A percentile compares a stretch with the other conserved stretches of the same genome.
Conservation (phyloP, 2,797 vertebrate genomes). For the Oreonectes daqikongensis region DNA sequence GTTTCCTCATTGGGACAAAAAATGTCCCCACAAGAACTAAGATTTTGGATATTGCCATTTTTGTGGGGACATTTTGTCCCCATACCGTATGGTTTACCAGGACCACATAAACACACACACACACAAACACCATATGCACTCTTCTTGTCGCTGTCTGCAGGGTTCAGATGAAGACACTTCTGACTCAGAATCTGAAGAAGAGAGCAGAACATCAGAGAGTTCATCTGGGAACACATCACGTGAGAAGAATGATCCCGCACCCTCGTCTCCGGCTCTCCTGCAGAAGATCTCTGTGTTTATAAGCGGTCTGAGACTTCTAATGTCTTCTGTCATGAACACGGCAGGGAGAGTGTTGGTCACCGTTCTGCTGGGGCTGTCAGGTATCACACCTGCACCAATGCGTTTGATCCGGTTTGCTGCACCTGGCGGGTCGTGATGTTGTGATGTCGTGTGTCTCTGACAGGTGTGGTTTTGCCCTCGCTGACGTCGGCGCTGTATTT, state of each 20-base stretch:
- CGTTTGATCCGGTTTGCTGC: neutral
- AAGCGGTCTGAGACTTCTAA: conserved; percentile 68
- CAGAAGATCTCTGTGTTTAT: conserved; percentile 76
- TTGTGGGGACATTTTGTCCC: no score
- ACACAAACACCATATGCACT: neutral
- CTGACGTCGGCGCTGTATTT: conserved; percentile 82
- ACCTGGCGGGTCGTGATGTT: neutral
- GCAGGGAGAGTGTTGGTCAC: conserved; percentile 79
- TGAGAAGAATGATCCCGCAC: conserved; percentile 56
- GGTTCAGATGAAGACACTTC: conserved; percentile 63
- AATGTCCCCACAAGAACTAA: no score
- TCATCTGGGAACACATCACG: no score
- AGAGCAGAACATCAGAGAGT: conserved; percentile 65
- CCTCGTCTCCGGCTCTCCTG: conserved; percentile 69
- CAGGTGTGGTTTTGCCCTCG: conserved; percentile 80
- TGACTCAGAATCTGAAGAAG: conserved; percentile 73
- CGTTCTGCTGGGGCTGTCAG: conserved; percentile 76
- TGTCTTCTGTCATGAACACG: conserved; percentile 75
- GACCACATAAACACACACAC: no score
- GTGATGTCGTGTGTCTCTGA: neutral
- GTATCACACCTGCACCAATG: neutral
- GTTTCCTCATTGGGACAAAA: no score
- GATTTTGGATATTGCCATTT: no score
- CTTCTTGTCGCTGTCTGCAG: conserved; percentile 45
- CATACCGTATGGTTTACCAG: no score